Evolutionary conservation across 2,113 vertebrate genomes (phyloP).

Genomic region (Leptodactylus fuscus): DNA sequence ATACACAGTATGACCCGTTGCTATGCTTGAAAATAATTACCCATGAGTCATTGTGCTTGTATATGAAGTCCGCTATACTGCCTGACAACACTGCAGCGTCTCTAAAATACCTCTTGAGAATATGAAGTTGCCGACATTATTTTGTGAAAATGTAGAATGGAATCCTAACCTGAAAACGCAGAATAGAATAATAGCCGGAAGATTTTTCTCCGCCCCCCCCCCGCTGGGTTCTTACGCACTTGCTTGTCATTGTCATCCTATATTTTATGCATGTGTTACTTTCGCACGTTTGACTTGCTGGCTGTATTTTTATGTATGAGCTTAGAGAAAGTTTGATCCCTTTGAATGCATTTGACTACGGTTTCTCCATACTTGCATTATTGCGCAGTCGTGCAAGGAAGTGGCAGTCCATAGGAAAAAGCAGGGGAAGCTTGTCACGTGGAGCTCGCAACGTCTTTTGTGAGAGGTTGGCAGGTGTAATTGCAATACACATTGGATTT

Average conservation of each 20-base stretch:
- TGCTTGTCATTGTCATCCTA: not conserved
- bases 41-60: not conserved
- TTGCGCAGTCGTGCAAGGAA: not conserved
- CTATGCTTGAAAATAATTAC: not conserved
- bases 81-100: not conserved
- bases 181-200: not conserved
- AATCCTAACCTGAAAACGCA: not conserved
- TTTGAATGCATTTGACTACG: not conserved
- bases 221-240: not conserved
- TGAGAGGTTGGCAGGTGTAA: too few species aligned
- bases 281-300: slow-evolving; percentile 14
- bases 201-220: not conserved
- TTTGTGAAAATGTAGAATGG: not conserved
- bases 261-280: slow-evolving; percentile 29
- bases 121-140: not conserved
- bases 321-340: not conserved
- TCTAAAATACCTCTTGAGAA: not conserved
- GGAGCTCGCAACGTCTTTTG: too few species aligned
- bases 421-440: not conserved
- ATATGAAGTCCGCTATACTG: not conserved
- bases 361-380: not conserved
- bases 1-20: not conserved
- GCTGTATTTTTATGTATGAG: slow-evolving; percentile 26
- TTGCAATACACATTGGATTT: too few species aligned
- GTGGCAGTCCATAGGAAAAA: not conserved